Base-by-base conservation (phyloP, 2,113 vertebrate species). In the Cebidichthys violaceus region DNA sequence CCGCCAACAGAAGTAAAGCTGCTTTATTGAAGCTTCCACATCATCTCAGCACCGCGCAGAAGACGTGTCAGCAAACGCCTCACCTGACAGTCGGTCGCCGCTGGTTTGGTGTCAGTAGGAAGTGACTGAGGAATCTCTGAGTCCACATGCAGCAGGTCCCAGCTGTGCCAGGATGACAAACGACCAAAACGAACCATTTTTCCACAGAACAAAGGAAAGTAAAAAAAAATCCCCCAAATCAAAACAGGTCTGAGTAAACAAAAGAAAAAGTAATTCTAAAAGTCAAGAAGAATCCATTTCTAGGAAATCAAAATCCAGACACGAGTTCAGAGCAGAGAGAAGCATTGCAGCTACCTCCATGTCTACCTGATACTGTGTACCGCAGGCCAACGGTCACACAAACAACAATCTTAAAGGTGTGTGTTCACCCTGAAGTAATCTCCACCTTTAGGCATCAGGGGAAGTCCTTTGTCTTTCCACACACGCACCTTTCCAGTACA, bases 151-250 rank as follows among this genome's bases (percentile, higher is more conserved):
- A 95, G 90, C 69, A 95, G 86, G 84, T 96, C 95, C 95, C 94
- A 96, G 90, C 96, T 96, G 80, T 62, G 92, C 94, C 95, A 95
- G 20, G 94, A 94, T 1, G 94, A 45, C 6, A 96, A 88, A 7
- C 77, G 92, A 24, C 89, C 79, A 31, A 96, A 95, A 61, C 89
- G 93, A 35, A 94, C 91, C 94, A 94, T 95, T 85, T 86, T 79
- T 78, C n/a, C 54, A 24, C 20, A 9, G 1, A 10, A 37, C 29
- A 3, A 29, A 76, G 13, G 77, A 65, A 17, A 76, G 13, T 75
- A 65, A 17, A 47, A 29, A 60, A 69, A 14, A 62, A 41, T 29
- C 3, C 37, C 54, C 59, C 15, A 3, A 59, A 43, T 29, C 9
- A 33, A 27, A 52, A 62, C 22, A 47, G 0, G 0, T 43, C 45